These are phyloP conservation scores for Furcifer pardalis DNA, from an alignment of 2,797 vertebrate species.

Conservation along the genomic window DNA sequence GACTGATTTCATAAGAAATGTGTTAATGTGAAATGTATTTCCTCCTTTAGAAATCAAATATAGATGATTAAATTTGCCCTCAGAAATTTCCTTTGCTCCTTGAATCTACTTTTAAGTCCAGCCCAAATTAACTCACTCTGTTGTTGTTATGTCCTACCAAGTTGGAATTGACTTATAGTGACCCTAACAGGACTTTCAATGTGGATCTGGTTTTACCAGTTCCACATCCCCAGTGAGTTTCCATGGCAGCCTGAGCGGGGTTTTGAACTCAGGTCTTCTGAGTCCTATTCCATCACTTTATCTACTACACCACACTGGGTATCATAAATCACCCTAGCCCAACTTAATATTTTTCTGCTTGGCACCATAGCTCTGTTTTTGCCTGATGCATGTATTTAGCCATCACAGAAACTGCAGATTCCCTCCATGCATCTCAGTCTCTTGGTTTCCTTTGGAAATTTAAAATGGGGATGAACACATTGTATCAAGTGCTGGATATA, in stretches of 20 bases:
- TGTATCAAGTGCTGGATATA: background rate
- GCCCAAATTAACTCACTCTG: too few relatives aligned
- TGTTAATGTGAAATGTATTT: background rate
- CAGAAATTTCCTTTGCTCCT: background rate
- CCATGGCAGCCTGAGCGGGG: too few relatives aligned
- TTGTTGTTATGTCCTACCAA: too few relatives aligned
- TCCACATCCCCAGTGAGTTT: too few relatives aligned
- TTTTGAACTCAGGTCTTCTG: too few relatives aligned
- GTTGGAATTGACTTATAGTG: too few relatives aligned
- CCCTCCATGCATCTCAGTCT: background rate
- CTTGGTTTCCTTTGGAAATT: constrained; percentile 18
- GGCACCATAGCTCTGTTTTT: background rate
- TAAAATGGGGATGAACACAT: accelerated
- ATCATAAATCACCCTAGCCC: too few relatives aligned
- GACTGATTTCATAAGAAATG: background rate
- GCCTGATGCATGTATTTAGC: background rate
- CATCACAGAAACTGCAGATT: accelerated
- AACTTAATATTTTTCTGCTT: background rate
- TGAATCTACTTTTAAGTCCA: background rate
- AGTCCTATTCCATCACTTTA: too few relatives aligned
- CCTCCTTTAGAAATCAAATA: background rate
- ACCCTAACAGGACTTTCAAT: too few relatives aligned
- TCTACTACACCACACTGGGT: too few relatives aligned
- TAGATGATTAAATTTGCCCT: background rate
- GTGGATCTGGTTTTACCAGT: too few relatives aligned